Conservation (phyloP, 2,888 invertebrate species). For the Galerucella pusilla region DNA sequence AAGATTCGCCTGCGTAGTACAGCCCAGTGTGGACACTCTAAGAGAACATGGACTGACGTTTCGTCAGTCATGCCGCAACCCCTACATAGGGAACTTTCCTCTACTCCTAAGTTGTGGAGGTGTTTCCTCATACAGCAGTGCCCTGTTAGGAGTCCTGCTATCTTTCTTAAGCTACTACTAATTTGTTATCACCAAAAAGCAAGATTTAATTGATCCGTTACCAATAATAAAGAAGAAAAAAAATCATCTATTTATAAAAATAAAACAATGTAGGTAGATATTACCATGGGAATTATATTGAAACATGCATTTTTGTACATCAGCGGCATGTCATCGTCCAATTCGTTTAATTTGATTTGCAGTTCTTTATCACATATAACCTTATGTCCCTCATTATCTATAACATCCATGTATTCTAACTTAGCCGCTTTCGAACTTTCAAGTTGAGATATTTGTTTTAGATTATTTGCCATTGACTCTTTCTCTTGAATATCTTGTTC, state of each 20-base stretch:
- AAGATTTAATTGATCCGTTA: too few relatives aligned
- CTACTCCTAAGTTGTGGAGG: too few relatives aligned
- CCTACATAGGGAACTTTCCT: too few relatives aligned
- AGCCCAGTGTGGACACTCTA: too few relatives aligned
- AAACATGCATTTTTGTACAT: slow-evolving; percentile 52
- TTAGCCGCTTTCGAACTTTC: slow-evolving; percentile 54
- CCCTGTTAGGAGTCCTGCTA: too few relatives aligned
- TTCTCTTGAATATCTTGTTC: slow-evolving; percentile 60
- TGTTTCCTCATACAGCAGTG: too few relatives aligned
- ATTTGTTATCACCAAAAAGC: too few relatives aligned
- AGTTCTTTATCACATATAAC: slow-evolving; percentile 64
- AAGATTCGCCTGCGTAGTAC: too few relatives aligned
- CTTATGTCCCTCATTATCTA: slow-evolving; percentile 56
- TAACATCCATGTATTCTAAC: slow-evolving; percentile 55
- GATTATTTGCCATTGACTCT: slow-evolving; percentile 47
- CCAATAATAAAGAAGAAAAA: too few relatives aligned
- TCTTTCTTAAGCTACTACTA: too few relatives aligned
- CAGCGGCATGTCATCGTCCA: slow-evolving; percentile 58
- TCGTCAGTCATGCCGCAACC: too few relatives aligned
- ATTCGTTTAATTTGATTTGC: slow-evolving; percentile 60
- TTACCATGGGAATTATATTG: slow-evolving; percentile 48
- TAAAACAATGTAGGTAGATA: not conserved
- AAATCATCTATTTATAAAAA: not conserved
- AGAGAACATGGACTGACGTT: too few relatives aligned
- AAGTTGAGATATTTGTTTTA: slow-evolving; percentile 52